phyloP scores from a whole-genome alignment of 2,797 vertebrate species.

The Kryptopterus vitreolus region DNA sequence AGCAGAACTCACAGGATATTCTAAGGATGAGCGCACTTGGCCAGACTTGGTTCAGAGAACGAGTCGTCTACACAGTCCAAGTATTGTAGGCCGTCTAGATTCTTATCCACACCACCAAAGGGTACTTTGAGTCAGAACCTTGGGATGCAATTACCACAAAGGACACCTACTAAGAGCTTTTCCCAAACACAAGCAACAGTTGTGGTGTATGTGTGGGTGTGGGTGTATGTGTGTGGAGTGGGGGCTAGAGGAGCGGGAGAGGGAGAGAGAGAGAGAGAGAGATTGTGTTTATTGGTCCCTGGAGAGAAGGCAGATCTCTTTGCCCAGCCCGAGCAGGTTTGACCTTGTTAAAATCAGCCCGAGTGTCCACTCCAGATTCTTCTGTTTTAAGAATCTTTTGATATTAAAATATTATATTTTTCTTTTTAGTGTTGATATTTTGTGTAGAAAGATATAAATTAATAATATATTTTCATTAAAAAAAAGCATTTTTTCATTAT shows the following conservation, averaged over 20 bases:
- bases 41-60: not conserved
- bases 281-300: conserved; percentile 18
- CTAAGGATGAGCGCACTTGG: not conserved
- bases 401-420: no score
- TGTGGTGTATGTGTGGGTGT: conserved; percentile 7
- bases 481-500: not conserved
- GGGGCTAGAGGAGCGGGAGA: no score
- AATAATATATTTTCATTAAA: not conserved
- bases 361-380: conserved; percentile 17
- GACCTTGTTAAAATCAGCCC: conserved; percentile 33
- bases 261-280: no score
- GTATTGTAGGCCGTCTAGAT: conserved; percentile 22
- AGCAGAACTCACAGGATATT: not conserved
- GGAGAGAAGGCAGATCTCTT: conserved; percentile 26
- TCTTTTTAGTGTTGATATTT: not conserved
- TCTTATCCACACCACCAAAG: conserved; percentile 46
- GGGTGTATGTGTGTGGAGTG: not conserved
- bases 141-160: conserved; percentile 70
- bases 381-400: conserved; percentile 19
- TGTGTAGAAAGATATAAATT: not conserved
- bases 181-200: conserved; percentile 28
- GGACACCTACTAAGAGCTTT: conserved; percentile 64
- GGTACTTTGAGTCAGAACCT: conserved; percentile 63
- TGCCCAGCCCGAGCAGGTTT: not conserved
- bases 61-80: conserved; percentile 1